Conservation (phyloP, 2,797 vertebrate species). For the Eidolon dupreanum region DNA sequence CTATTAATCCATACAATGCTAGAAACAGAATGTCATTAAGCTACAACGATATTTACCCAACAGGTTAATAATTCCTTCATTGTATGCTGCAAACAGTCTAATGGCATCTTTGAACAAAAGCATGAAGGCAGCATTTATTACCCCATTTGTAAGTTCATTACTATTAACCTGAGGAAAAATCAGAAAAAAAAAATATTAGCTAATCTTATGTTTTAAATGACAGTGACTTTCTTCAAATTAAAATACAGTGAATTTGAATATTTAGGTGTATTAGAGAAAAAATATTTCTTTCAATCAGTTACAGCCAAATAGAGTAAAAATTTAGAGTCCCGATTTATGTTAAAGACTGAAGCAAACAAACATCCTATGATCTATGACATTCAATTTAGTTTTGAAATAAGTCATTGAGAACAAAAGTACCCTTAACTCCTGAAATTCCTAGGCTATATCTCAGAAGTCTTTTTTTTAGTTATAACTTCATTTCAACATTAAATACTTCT, state of each 20-base stretch:
- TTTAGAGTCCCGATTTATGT: background rate
- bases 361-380: background rate
- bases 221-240: slow-evolving; percentile 9
- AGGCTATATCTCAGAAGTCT: background rate
- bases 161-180: slow-evolving; percentile 92
- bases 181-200: slow-evolving; percentile 51
- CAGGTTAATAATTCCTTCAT: slow-evolving; percentile 99
- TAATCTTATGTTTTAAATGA: slow-evolving; percentile 54
- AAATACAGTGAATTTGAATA: slow-evolving; percentile 36
- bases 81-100: slow-evolving; percentile 98
- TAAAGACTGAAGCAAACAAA: background rate
- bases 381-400: slow-evolving; percentile 29
- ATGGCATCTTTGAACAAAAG: slow-evolving; percentile 99
- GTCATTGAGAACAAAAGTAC: background rate
- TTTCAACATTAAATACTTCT: background rate
- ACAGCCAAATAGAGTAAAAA: slow-evolving; percentile 3
- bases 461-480: background rate
- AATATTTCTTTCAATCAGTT: background rate
- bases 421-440: background rate
- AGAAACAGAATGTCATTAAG: slow-evolving; percentile 54
- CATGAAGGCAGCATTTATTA: slow-evolving; percentile 99
- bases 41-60: slow-evolving; percentile 89
- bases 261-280: slow-evolving; percentile 6
- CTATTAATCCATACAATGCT: background rate
- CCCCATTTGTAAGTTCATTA: slow-evolving; percentile 99